Percentiles rank a stretch among this genome's conserved stretches.
Evolutionary conservation across 2,113 vertebrate genomes (phyloP).

Genomic region (Notothenia rossii): DNA sequence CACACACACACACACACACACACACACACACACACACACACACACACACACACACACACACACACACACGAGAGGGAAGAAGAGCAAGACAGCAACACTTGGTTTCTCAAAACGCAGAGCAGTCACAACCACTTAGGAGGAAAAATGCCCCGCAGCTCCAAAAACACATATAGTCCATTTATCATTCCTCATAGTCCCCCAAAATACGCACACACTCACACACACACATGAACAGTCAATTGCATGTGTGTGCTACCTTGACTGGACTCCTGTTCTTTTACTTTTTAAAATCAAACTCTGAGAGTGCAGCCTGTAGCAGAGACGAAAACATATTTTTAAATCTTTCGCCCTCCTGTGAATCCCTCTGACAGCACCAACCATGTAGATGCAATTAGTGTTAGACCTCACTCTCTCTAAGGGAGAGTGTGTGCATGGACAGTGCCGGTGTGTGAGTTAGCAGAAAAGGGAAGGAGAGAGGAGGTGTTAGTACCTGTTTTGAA

Average conservation of each 20-base stretch:
- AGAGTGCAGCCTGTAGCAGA: slow-evolving; percentile 46
- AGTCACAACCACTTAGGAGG: slow-evolving; percentile 80
- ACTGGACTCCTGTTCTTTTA: slow-evolving; percentile 44
- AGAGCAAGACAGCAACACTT: slow-evolving; percentile 34
- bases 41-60: no score
- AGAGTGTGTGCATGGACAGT: slow-evolving; percentile 13
- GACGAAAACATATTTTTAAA: slow-evolving; percentile 48
- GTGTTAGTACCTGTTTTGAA: slow-evolving; percentile 91
- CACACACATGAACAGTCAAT: slow-evolving; percentile 1
- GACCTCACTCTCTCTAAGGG: slow-evolving; percentile 27
- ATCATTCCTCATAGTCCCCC: slow-evolving; percentile 67
- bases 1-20: no score
- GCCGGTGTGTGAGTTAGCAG: background rate
- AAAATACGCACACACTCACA: slow-evolving; percentile 14
- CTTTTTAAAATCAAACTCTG: slow-evolving; percentile 48
- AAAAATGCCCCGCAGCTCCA: slow-evolving; percentile 78
- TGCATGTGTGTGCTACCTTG: slow-evolving; percentile 20
- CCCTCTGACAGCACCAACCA: slow-evolving; percentile 50
- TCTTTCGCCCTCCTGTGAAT: slow-evolving; percentile 39
- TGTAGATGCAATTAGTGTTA: slow-evolving; percentile 57
- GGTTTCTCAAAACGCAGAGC: slow-evolving; percentile 74
- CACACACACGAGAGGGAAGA: background rate
- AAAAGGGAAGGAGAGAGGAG: background rate
- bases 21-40: no score
- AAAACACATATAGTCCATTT: slow-evolving; percentile 79